Base-by-base conservation (phyloP, 2,888 invertebrate species). In the Zonitis immaculata region DNA sequence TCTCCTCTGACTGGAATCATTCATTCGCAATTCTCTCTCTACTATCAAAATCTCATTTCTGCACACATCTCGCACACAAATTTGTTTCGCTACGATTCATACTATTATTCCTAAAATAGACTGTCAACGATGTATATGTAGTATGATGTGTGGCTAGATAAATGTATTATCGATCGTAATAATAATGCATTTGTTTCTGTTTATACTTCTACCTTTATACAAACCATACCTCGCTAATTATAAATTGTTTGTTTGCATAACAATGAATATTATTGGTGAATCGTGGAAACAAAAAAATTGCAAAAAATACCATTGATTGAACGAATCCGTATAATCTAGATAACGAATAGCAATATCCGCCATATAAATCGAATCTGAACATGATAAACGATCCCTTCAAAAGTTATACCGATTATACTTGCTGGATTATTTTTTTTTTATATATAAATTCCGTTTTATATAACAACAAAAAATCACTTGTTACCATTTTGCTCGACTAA, bases 321-420 rank as follows among this genome's bases (percentile, higher is more conserved):
- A 65, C 66, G 66, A 63, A 59, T 64, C 14, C 60, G 65, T 68
- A 68, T n/a, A n/a, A 71, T 71, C 70, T 65, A 70, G 69, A 69
- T 71, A 71, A 70, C 69, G 68, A 69, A 70, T 66, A 64, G 65
- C 70, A 71, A 71, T 71, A 69, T 71, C 71, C 68, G 71, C 64
- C 62, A 64, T 61, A 65, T 68, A 69, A 71, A 71, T 71, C 67
- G 71, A 69, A 71, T 69, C 68, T 66, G 69, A 69, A 68, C 66
- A 67, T 58, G 65, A 64, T 60, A 58, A 60, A 49, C 45, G 48
- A 52, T 47, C 53, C 46, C 44, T n/a, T n/a, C n/a, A 42, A 26
- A 39, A 51, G 26, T 26, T 39, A 30, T n/a, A n/a, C n/a, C n/a
- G n/a, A n/a, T n/a, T n/a, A n/a, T n/a, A n/a, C n/a, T n/a, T n/a